phyloP scores from a whole-genome alignment of 2,113 vertebrate species.

The Antidorcas marsupialis region DNA sequence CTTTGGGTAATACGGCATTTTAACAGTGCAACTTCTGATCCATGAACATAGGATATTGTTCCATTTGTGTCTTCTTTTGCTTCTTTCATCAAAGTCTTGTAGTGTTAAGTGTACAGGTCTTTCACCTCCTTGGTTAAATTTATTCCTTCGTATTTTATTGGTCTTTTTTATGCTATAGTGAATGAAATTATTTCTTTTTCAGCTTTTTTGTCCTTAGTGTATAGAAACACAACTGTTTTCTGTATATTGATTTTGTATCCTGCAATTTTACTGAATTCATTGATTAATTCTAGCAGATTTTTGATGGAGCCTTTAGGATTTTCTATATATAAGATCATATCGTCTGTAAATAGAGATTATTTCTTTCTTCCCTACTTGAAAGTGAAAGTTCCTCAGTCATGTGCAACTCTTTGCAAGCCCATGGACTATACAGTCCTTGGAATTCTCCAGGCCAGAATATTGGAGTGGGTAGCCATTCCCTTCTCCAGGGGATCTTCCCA shows the following conservation, averaged over 20 bases:
- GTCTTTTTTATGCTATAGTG: not conserved
- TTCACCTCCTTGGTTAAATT: too few species aligned
- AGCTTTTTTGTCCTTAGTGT: not conserved
- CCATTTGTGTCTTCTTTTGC: not conserved
- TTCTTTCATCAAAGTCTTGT: not conserved
- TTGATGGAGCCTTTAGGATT: not conserved
- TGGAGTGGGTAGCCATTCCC: not conserved
- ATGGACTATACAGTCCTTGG: not conserved
- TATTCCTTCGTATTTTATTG: not conserved
- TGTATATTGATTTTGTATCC: not conserved
- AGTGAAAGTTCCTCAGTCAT: not conserved
- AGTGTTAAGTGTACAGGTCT: not conserved
- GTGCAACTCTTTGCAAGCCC: not conserved
- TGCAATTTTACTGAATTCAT: not conserved
- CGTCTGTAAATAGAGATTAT: not conserved
- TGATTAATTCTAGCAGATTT: not conserved
- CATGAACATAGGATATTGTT: not conserved
- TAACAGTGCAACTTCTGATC: not conserved
- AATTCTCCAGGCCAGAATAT: not conserved
- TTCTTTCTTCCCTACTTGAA: not conserved
- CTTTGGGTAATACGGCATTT: not conserved
- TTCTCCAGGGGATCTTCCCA: not conserved
- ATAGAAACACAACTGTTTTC: not conserved
- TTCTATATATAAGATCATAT: not conserved
- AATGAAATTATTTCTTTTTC: not conserved